Base-by-base conservation (phyloP, 2,113 vertebrate species). In the Cavia porcellus region DNA sequence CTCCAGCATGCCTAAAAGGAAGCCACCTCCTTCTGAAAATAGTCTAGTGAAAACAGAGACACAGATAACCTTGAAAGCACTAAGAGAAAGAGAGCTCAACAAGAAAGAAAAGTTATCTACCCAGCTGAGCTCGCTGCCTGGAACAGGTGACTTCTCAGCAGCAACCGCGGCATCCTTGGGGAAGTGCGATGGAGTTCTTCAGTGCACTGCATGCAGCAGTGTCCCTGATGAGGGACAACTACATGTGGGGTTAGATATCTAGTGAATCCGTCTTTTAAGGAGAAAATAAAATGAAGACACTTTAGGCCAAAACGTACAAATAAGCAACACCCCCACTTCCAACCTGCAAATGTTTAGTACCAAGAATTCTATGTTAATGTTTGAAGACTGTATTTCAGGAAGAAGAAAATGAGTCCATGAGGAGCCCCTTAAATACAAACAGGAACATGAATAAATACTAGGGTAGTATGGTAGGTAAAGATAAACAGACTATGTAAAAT, bases 41-140 rank as follows among this genome's bases (percentile, higher is more conserved):
- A 84, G 62, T 4, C 8, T 30, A 47, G 38, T 83, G 57, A 83
- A 68, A 87, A 8, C 42, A 70, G n/a, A 87, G 68, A 93, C 68
- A 79, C 68, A 7, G 32, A 38, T 64, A 8, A 30, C 59, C 50
- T 61, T 81, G 50, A 89, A 95, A 86, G 3, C 25, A 85, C 70
- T 32, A 32, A 45, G 38, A 80, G 35, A 89, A 91, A 88, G 30
- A 50, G 83, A 92, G 72, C 50, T 19, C 83, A 95, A 62, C 70
- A 11, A 20, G 24, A 94, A 12, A 87, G 17, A 84, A 70, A 42
- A 20, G 20, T 72, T 45, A 45, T 85, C 38, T n/a, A 74, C 8
- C 62, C 50, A 42, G 14, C 3, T 20, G 0, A 25, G 7, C 52
- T 77, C 64, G 45, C 9, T 35, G 80, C 68, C 59, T 28, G 17